These are phyloP conservation scores for Holothuria leucospilota DNA, from an alignment of 53 echinoderm and acorn worm genomes.

Conservation along the genomic window DNA sequence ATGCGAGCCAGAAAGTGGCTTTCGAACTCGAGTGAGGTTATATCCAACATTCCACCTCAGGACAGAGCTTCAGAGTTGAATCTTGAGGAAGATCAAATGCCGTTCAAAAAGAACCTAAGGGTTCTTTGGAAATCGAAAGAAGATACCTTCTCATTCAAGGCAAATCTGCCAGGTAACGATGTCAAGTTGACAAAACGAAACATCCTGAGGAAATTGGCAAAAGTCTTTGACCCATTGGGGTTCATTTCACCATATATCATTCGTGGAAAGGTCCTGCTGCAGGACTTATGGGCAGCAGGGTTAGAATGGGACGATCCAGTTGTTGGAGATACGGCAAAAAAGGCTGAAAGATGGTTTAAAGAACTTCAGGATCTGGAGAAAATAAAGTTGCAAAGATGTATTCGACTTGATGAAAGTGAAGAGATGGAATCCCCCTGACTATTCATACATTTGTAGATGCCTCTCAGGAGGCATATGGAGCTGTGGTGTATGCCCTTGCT, in stretches of 20 bases:
- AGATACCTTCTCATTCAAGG: not conserved
- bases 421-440: conserved; percentile 9
- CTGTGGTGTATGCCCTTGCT: no score
- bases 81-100: not conserved
- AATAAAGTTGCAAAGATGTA: conserved; percentile 11
- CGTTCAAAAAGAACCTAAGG: conserved; percentile 18
- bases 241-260: conserved; percentile 32
- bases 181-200: conserved; percentile 3
- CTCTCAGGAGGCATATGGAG: no score
- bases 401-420: conserved; percentile 2
- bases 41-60: not conserved
- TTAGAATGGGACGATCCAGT: conserved; percentile 25
- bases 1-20: conserved; percentile 31
- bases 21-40: not conserved
- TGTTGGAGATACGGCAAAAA: not conserved
- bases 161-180: not conserved
- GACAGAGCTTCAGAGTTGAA: conserved; percentile 28
- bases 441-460: conserved; percentile 5
- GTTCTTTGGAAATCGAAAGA: conserved; percentile 35
- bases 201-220: conserved; percentile 11
- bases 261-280: not conserved
- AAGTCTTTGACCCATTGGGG: conserved; percentile 26
- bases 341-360: not conserved
- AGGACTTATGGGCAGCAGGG: conserved; percentile 17
- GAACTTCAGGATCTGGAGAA: not conserved